Conservation (phyloP, 2,888 invertebrate genomes). For the Diplazon laetatorius region DNA sequence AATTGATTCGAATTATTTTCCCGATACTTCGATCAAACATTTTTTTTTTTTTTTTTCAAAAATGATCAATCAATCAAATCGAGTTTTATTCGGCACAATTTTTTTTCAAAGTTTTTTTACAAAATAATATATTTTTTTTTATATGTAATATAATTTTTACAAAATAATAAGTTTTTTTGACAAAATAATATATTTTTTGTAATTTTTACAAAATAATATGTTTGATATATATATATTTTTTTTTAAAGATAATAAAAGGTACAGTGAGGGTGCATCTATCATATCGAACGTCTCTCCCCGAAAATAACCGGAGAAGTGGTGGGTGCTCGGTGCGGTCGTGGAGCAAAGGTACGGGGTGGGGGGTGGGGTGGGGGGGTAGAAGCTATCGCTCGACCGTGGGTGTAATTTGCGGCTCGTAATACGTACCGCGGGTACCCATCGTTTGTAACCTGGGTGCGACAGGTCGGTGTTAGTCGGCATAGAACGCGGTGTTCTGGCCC, state of each 20-base stretch:
- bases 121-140: too few relatives aligned
- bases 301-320: background rate
- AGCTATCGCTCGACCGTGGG: slow-evolving; percentile 65
- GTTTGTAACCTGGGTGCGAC: slow-evolving; percentile 77
- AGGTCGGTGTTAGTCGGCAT: slow-evolving; percentile 68
- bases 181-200: too few relatives aligned
- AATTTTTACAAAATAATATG: too few relatives aligned
- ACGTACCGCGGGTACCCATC: slow-evolving; percentile 71
- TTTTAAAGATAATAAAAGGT: background rate
- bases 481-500: slow-evolving; percentile 35
- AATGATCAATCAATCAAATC: too few relatives aligned
- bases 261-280: background rate
- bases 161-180: too few relatives aligned
- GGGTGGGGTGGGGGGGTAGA: slow-evolving; percentile 24
- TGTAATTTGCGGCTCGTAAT: slow-evolving; percentile 79
- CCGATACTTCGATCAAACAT: too few relatives aligned
- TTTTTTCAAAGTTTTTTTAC: too few relatives aligned
- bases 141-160: too few relatives aligned
- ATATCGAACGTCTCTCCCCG: background rate
- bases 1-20: too few relatives aligned
- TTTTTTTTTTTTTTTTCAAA: too few relatives aligned
- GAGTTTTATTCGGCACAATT: too few relatives aligned
- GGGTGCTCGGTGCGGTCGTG: background rate
- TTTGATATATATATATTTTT: too few relatives aligned
- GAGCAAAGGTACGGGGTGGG: slow-evolving; percentile 33